phyloP scores from a whole-genome alignment of 2,888 invertebrate genomes.

The Bugulina stolonifera region DNA sequence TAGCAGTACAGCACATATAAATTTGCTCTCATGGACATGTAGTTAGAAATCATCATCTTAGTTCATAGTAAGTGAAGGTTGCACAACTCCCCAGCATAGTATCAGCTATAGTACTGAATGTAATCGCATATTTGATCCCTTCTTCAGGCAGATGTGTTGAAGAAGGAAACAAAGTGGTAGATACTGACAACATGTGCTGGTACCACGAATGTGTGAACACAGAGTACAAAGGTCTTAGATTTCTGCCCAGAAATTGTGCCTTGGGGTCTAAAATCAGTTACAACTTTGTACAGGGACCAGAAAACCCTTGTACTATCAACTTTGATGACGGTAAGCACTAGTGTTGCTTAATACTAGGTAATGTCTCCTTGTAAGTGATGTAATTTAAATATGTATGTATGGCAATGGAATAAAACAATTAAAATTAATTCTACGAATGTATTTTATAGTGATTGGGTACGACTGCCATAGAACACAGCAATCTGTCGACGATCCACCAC shows the following conservation, averaged over 20 bases:
- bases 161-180: slow-evolving; percentile 11
- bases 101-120: too few relatives aligned
- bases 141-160: neutral
- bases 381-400: too few relatives aligned
- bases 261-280: slow-evolving; percentile 18
- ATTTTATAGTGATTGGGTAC: slow-evolving; percentile 3
- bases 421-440: too few relatives aligned
- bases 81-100: too few relatives aligned
- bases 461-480: neutral
- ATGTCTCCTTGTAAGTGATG: too few relatives aligned
- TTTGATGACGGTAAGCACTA: slow-evolving; percentile 4
- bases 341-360: too few relatives aligned
- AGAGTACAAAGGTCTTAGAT: neutral
- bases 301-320: slow-evolving; percentile 15
- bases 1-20: too few relatives aligned
- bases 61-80: too few relatives aligned
- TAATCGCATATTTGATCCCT: too few relatives aligned
- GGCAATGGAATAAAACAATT: too few relatives aligned
- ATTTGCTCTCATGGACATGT: too few relatives aligned
- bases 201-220: slow-evolving; percentile 21
- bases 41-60: too few relatives aligned
- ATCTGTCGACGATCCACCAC: slow-evolving; percentile 17
- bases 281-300: slow-evolving; percentile 23
- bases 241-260: slow-evolving; percentile 13
- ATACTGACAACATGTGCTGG: slow-evolving; percentile 26